Evolutionary conservation across 1,140 invertebrate genomes (phyloP).

Genomic region (Zaprionus inermis): DNA sequence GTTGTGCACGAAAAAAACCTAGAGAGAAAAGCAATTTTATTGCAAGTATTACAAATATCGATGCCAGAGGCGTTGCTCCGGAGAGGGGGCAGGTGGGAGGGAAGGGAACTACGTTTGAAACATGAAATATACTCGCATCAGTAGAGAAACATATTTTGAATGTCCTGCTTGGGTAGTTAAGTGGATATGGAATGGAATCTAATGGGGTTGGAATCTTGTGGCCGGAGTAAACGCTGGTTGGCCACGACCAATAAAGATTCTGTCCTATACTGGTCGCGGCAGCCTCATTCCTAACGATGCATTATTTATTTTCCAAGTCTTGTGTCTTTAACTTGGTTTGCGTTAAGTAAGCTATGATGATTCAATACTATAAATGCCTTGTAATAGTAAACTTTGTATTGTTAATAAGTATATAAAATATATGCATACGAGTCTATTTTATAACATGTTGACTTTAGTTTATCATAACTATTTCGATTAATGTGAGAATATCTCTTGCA

Average conservation of each 20-base stretch:
- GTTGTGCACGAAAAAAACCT: constrained; percentile 2
- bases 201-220: not conserved
- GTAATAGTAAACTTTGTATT: too few species aligned
- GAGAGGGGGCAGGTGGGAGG: not conserved
- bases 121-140: constrained; percentile 48
- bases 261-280: not conserved
- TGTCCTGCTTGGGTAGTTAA: constrained; percentile 31
- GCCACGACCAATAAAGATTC: constrained; percentile 41
- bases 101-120: constrained; percentile 40
- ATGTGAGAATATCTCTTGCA: too few species aligned
- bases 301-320: constrained; percentile 8
- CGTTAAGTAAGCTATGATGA: not conserved
- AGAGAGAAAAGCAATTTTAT: constrained; percentile 47
- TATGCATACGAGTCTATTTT: too few species aligned
- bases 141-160: constrained; percentile 59
- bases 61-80: constrained; percentile 9
- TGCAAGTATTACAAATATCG: constrained; percentile 49
- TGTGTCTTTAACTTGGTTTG: not conserved
- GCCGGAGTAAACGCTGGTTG: constrained; percentile 15
- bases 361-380: not conserved
- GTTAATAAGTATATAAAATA: too few species aligned
- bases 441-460: too few species aligned
- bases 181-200: constrained; percentile 21
- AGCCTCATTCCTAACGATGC: not conserved
- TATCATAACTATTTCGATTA: too few species aligned